These are phyloP conservation scores for Promerops cafer DNA, from an alignment of 2,113 vertebrate genomes.

Conservation along the genomic window DNA sequence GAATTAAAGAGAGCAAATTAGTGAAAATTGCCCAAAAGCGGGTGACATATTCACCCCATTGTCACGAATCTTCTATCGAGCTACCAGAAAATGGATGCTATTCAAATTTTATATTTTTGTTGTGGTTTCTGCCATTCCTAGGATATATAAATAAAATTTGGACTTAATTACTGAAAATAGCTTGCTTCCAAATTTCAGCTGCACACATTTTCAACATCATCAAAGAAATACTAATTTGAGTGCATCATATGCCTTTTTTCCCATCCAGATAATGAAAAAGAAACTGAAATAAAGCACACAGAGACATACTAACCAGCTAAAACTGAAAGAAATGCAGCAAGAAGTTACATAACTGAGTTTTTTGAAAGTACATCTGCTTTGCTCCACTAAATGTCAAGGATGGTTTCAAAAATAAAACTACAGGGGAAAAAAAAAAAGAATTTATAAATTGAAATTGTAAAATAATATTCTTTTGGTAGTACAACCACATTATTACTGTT, in stretches of 20 bases:
- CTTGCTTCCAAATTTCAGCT: neutral
- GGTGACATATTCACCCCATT: neutral
- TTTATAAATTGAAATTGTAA: neutral
- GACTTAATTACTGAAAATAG: neutral
- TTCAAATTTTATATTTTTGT: neutral
- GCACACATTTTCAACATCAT: neutral
- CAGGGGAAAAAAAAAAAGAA: neutral
- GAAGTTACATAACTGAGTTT: neutral
- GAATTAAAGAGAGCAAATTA: neutral
- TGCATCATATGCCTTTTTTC: neutral
- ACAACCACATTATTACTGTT: neutral
- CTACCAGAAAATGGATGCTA: neutral
- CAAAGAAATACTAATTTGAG: neutral
- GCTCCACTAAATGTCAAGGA: neutral
- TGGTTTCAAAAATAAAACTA: neutral
- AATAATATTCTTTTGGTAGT: neutral
- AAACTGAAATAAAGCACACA: neutral
- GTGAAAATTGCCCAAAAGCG: neutral
- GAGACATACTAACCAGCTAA: neutral
- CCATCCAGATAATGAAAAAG: neutral
- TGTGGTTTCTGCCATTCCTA: neutral
- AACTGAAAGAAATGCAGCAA: neutral
- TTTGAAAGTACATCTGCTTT: neutral
- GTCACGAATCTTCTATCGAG: neutral
- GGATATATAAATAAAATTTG: neutral